Percentiles rank a stretch among this genome's conserved stretches.
Evolutionary conservation across 2,113 vertebrate species (phyloP).

Genomic region (Phalacrocorax pelagicus): DNA sequence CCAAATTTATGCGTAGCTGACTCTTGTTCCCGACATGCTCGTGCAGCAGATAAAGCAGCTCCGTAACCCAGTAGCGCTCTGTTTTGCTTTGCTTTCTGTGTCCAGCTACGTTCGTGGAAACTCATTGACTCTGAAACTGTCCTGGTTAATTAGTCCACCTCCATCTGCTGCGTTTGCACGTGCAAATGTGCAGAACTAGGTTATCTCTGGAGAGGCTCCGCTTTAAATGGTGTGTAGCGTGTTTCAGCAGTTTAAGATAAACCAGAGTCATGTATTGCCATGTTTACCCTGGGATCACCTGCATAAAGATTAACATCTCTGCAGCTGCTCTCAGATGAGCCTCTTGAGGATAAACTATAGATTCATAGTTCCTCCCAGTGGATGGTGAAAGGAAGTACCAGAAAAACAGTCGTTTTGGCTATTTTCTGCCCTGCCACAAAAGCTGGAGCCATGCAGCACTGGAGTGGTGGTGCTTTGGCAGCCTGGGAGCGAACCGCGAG

Average conservation of each 20-base stretch:
- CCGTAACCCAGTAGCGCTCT: background rate
- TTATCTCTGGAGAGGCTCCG: background rate
- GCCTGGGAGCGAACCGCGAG: background rate
- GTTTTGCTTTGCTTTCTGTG: background rate
- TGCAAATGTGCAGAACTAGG: background rate
- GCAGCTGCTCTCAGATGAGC: slow-evolving; percentile 60
- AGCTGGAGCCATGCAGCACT: background rate
- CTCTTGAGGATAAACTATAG: slow-evolving; percentile 3
- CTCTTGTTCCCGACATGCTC: background rate
- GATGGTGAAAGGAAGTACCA: slow-evolving; percentile 19
- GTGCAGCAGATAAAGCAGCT: background rate
- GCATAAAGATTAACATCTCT: slow-evolving; percentile 41
- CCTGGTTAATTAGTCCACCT: background rate
- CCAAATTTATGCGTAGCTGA: background rate
- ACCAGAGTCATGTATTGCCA: slow-evolving; percentile 22
- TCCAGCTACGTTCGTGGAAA: background rate
- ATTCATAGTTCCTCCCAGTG: slow-evolving; percentile 54
- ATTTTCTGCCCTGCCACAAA: background rate
- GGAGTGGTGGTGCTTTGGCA: fast-evolving
- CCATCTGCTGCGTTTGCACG: background rate
- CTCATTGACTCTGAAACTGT: background rate
- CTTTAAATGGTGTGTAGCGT: background rate
- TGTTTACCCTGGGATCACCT: slow-evolving; percentile 59
- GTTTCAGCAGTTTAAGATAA: slow-evolving; percentile 53
- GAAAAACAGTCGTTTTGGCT: background rate